A percentile compares a stretch with the other conserved stretches of the same genome.
phyloP scores from a whole-genome alignment of 2,888 invertebrate species.

The Tetrapedia diversipes region DNA sequence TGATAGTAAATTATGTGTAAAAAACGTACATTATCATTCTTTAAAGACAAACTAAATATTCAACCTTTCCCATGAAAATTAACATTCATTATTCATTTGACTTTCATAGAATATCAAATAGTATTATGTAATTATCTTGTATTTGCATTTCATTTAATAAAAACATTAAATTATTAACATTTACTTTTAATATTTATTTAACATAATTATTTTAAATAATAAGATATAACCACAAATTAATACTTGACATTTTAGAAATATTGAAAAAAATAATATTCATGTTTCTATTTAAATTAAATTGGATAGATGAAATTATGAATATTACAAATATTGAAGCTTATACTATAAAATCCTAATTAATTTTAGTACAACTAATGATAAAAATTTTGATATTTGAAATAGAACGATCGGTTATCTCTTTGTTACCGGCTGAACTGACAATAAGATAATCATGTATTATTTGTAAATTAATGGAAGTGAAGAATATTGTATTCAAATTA shows the following conservation, averaged over 20 bases:
- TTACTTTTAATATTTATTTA: no score
- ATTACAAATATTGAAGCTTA: no score
- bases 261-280: no score
- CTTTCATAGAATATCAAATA: background rate
- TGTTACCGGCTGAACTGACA: background rate
- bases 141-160: no score
- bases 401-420: background rate
- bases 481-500: background rate
- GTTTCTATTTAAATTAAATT: no score
- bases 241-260: no score
- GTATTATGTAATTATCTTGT: no score
- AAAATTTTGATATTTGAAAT: background rate
- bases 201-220: background rate
- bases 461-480: no score
- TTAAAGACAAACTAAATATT: background rate
- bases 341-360: background rate
- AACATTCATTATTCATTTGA: background rate
- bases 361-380: background rate
- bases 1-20: background rate
- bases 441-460: background rate
- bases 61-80: no score
- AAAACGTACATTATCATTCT: background rate
- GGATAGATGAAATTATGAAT: no score
- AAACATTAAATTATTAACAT: no score
- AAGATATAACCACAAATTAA: no score